Percentiles rank a stretch among this genome's conserved stretches.
Conservation (phyloP, 1,140 invertebrate species). For the Oedothorax gibbosus region DNA sequence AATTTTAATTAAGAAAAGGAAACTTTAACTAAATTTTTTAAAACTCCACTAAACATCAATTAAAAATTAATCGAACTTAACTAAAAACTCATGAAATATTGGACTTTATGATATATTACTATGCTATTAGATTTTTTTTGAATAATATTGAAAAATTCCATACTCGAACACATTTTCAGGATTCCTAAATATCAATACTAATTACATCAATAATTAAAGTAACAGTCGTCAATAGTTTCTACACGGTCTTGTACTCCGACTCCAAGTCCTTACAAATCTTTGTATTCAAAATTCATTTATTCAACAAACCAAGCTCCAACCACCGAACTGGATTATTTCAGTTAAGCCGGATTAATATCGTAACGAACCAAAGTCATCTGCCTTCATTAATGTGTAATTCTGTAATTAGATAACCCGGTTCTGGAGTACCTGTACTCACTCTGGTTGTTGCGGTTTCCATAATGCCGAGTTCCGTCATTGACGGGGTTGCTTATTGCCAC, state of each 20-base stretch:
- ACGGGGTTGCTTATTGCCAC: conserved; percentile 6
- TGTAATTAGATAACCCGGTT: conserved; percentile 18
- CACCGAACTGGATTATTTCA: not conserved
- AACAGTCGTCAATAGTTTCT: not conserved
- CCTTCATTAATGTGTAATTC: conserved; percentile 28
- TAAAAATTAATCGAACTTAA: too few relatives aligned
- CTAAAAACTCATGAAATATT: too few relatives aligned
- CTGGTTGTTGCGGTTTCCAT: not conserved
- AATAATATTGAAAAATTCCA: too few relatives aligned
- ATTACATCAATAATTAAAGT: not conserved
- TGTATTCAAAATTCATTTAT: too few relatives aligned
- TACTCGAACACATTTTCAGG: not conserved
- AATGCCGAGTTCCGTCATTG: not conserved
- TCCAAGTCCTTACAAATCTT: too few relatives aligned
- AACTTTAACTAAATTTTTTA: too few relatives aligned
- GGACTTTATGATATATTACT: too few relatives aligned
- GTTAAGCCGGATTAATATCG: not conserved
- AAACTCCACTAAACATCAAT: too few relatives aligned
- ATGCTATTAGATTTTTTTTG: too few relatives aligned
- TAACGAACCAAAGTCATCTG: not conserved
- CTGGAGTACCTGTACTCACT: not conserved
- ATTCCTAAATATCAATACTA: not conserved
- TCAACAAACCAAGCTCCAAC: not conserved
- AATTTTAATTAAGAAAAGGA: too few relatives aligned
- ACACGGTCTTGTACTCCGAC: too few relatives aligned